Conservation (phyloP, 2,888 invertebrate species). For the Orthonevra nobilis region DNA sequence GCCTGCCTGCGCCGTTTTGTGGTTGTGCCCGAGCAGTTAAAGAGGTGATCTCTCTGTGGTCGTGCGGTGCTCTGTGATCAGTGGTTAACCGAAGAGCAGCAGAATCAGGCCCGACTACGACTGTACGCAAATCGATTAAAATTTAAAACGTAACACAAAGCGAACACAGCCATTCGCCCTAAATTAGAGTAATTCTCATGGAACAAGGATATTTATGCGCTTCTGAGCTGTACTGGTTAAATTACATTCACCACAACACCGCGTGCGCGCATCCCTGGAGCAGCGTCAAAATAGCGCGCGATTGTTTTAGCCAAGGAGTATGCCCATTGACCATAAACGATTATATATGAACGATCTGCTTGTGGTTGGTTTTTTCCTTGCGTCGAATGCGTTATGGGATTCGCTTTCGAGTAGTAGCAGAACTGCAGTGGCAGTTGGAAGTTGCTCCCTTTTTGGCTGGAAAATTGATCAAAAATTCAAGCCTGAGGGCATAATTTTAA, state of each 20-base stretch:
- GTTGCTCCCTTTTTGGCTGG: constrained; percentile 47
- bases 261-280: not conserved
- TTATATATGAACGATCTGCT: constrained; percentile 44
- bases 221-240: constrained; percentile 64
- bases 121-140: constrained; percentile 80
- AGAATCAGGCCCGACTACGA: constrained; percentile 42
- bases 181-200: constrained; percentile 80
- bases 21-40: constrained; percentile 48
- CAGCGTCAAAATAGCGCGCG: constrained; percentile 4
- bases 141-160: constrained; percentile 73
- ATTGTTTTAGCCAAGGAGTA: constrained; percentile 32
- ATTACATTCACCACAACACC: constrained; percentile 29
- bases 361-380: constrained; percentile 47
- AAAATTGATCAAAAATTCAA: constrained; percentile 69
- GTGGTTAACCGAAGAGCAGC: constrained; percentile 16
- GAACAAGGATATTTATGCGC: constrained; percentile 71
- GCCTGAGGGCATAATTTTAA: constrained; percentile 62
- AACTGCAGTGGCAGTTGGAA: not conserved
- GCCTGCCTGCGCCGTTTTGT: constrained; percentile 36
- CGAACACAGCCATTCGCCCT: constrained; percentile 77
- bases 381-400: constrained; percentile 47
- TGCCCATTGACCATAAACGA: constrained; percentile 44
- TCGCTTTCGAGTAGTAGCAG: constrained; percentile 12
- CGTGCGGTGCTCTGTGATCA: constrained; percentile 34
- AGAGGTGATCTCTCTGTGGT: constrained; percentile 28